Evolutionary conservation across 2,113 vertebrate genomes (phyloP), one percentile per base, ranked within the genome.

Genomic region (Stictonetta naevosa): DNA sequence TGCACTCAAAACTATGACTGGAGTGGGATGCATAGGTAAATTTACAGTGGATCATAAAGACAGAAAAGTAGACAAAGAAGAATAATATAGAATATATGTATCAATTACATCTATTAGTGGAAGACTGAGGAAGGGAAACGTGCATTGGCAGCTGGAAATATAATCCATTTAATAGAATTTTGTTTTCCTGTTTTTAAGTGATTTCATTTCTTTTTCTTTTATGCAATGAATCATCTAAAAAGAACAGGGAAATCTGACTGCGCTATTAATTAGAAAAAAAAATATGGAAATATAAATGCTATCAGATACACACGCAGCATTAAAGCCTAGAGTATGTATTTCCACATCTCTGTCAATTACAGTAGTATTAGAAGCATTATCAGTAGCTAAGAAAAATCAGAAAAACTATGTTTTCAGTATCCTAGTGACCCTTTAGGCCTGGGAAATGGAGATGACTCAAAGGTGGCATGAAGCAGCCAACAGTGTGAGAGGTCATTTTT

Each of bases 251-350:
- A 92, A 93, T 42, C 62, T 89, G 88, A 79, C 91, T 94, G 78
- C 55, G 79, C 58, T 92, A 89, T 88, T 87, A 93, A 92, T 89
- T 97, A 95, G 74, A 91, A 87, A 56, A 55, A 52, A 89, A 86
- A 92, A 38, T 10, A 38, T 46, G 82, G 83, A 95, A 92, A 81
- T 60, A 84, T 64, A 82, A 94, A 89, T 71, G 31, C 73, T 91
- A 91, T 86, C 38, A 92, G 76, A 50, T 55, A 86, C 48, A 22
- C 21, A 48, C 17, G 78, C 56, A 79, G 40, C 66, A 69, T 63
- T 84, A 64, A 92, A 81, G 6, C 28, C 58, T 53, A 20, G 76
- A 73, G 29, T 46, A 78, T 4, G 3, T 67, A 86, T 93, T 86
- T 83, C 80, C 80, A 82, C 76, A 66, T 60, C 50, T 91, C 66